Evolutionary conservation across 1,140 invertebrate species (phyloP).

Genomic region (Drosophila serrata): DNA sequence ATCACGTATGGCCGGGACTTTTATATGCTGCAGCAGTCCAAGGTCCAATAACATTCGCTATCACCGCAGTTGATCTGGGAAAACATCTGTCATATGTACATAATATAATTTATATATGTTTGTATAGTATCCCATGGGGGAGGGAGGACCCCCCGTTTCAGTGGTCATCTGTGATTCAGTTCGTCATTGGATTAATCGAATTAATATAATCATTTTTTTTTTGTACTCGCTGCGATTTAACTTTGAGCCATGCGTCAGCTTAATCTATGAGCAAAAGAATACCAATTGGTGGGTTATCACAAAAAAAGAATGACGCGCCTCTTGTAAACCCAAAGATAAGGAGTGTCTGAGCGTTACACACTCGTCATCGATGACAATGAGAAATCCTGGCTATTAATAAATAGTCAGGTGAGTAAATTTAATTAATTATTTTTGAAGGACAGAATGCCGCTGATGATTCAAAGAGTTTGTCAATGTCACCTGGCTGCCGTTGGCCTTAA

Average conservation of each 20-base stretch:
- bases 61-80: constrained; percentile 30
- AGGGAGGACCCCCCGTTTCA: not conserved
- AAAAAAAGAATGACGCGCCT: constrained; percentile 27
- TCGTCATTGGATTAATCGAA: constrained; percentile 35
- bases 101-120: constrained; percentile 1
- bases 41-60: constrained; percentile 23
- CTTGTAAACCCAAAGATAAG: constrained; percentile 35
- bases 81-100: constrained; percentile 26
- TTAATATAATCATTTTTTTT: no score
- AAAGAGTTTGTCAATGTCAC: constrained; percentile 22
- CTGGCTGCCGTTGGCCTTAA: not conserved
- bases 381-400: constrained; percentile 32
- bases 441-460: constrained; percentile 1
- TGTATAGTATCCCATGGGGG: constrained; percentile 1
- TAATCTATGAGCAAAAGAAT: constrained; percentile 27
- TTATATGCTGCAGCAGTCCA: constrained; percentile 36
- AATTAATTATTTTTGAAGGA: constrained; percentile 31
- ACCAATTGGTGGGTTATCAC: constrained; percentile 24
- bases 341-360: constrained; percentile 12
- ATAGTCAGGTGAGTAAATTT: constrained; percentile 10
- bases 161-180: constrained; percentile 18
- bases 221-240: constrained; percentile 26
- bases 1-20: constrained; percentile 23
- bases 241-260: constrained; percentile 33
- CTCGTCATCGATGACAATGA: constrained; percentile 33